Percentiles rank a stretch among this genome's conserved stretches.
These are phyloP conservation scores for Enteromius afrohamiltoni DNA, from an alignment of 2,797 vertebrate genomes.

Conservation along the genomic window DNA sequence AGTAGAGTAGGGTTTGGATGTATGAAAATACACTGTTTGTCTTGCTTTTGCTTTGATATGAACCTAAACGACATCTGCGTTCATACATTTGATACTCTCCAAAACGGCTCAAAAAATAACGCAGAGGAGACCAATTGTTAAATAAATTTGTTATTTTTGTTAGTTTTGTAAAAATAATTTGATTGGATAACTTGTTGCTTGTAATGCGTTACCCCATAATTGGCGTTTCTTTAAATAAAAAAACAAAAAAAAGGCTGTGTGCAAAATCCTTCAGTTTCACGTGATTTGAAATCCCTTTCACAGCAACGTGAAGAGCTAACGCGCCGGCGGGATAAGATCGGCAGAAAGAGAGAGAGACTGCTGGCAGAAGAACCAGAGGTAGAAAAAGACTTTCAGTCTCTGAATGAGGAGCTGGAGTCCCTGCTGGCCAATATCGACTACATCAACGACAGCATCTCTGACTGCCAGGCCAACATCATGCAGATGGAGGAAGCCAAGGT, in stretches of 20 bases:
- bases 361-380: conserved; percentile 80
- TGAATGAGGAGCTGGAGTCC: conserved; percentile 93
- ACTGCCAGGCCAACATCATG: conserved; percentile 98
- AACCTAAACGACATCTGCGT: too few species aligned
- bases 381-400: conserved; percentile 80
- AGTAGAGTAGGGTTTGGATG: too few species aligned
- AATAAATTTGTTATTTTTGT: too few species aligned
- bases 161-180: neutral
- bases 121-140: too few species aligned
- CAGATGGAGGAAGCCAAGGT: conserved; percentile 98
- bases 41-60: too few species aligned
- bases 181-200: neutral
- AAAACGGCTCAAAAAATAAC: too few species aligned
- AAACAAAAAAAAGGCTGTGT: neutral
- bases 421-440: conserved; percentile 95
- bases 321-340: conserved; percentile 91
- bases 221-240: neutral
- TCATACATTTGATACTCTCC: too few species aligned
- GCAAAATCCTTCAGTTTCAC: neutral
- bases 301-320: conserved; percentile 99
- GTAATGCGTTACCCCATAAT: neutral
- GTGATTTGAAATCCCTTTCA: neutral
- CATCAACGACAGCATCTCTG: conserved; percentile 94
- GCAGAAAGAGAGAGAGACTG: conserved; percentile 85
- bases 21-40: too few species aligned